Base-by-base conservation (phyloP, 2,888 invertebrate species). In the Julus scanicus region DNA sequence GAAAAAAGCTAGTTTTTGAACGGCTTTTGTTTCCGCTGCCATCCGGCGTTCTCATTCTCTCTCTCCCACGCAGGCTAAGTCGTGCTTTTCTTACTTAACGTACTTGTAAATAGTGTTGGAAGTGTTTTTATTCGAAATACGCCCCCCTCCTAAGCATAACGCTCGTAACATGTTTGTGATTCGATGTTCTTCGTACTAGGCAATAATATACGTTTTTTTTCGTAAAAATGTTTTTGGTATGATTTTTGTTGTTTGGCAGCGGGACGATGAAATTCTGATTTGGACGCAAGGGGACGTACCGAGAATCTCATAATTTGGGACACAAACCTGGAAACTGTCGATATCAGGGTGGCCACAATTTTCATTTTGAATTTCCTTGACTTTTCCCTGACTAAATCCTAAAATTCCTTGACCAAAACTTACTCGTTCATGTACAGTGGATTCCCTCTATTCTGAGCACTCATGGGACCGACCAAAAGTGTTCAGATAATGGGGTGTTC, bases 161-260 rank as follows among this genome's bases (percentile, higher is more conserved):
- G 49, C 15, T 57, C 13, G 57, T 57, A 17, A 15, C 1, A 57
- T 57, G 57, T 57, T 57, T 57, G 15, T 57, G 57, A 15, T 57
- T 57, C 57, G 5, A 17, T 15, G 57, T 15, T 11, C 57, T 13
- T 57, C 57, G 17, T 57, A 17, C 15, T 57, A 57, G 57, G 57
- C 57, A 57, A 57, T 57, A 57, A 57, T 57, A 57, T 17, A 57
- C 57, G 49, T 49, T 49, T 49, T 49, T 49, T 57, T 57, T 57
- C 17, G 17, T 57, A 57, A 13, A 15, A 17, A 5, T 3, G 13
- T 17, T 57, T 17, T 17, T 15, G 13, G 49, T 49, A 13, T 49
- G 4, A 17, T 57, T 57, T 57, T 57, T 17, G 1, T 57, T 57
- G 57, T 2, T 13, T 17, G 11, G 48, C 48, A 49, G 13, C 13